Conservation (phyloP, 2,797 vertebrate species). For the Antrozous pallidus region DNA sequence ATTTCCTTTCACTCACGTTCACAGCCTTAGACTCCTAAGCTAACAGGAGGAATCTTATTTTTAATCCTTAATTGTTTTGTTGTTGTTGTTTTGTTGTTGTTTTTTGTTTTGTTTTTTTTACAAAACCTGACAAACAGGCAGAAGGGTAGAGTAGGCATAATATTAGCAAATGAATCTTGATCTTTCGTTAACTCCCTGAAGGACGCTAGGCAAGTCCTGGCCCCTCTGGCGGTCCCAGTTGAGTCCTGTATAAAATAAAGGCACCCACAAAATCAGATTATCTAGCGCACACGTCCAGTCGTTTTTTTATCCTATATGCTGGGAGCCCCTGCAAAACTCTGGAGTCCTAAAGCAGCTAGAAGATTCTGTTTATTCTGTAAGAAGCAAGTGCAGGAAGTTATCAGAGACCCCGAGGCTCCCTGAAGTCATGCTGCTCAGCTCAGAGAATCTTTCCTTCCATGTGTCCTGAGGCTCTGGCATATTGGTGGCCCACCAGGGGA, state of each 20-base stretch:
- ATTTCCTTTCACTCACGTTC: slow-evolving; percentile 56
- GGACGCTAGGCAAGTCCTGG: neutral
- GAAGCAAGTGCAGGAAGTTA: neutral
- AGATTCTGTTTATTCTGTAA: neutral
- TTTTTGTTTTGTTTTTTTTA: neutral
- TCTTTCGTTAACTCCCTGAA: neutral
- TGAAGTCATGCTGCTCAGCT: neutral
- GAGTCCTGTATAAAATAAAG: neutral
- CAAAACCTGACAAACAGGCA: slow-evolving; percentile 9
- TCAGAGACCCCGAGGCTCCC: neutral
- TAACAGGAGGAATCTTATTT: neutral
- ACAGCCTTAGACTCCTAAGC: slow-evolving; percentile 27
- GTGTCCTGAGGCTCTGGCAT: neutral
- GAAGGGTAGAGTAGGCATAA: neutral
- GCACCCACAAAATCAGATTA: neutral
- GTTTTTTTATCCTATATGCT: neutral
- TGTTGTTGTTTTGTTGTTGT: too few relatives aligned
- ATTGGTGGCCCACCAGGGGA: neutral
- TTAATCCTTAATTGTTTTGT: neutral
- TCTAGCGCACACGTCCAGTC: neutral
- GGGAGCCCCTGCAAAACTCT: neutral
- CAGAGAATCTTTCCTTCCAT: neutral
- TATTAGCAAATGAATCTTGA: neutral
- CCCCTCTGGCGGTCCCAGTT: neutral
- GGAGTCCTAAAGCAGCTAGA: neutral